Evolutionary conservation across 2,888 invertebrate genomes (phyloP).

Genomic region (Apamea sordens): DNA sequence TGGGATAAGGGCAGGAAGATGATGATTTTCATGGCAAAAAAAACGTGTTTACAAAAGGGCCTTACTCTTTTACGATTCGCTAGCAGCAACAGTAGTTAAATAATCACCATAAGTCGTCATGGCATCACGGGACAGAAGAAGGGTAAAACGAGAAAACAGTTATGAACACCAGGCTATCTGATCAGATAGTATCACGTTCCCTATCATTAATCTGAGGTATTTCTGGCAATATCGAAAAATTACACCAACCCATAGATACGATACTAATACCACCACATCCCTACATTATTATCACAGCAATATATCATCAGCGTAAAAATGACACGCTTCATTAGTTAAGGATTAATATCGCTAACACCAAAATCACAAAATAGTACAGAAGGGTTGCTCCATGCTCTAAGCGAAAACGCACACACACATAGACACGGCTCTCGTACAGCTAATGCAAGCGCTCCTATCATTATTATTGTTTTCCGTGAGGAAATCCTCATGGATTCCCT

Average conservation of each 20-base stretch:
- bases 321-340: constrained; percentile 73
- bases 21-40: not conserved
- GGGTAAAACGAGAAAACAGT: not conserved
- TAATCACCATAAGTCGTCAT: not conserved
- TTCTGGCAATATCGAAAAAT: constrained; percentile 1
- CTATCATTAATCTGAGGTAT: constrained; percentile 10
- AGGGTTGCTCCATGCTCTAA: not conserved
- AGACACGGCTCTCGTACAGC: no score
- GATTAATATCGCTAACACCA: constrained; percentile 71
- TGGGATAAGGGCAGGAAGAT: no score
- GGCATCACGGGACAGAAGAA: not conserved
- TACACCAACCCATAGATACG: constrained; percentile 16
- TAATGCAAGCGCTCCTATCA: not conserved
- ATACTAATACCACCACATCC: constrained; percentile 11
- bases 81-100: not conserved
- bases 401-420: not conserved
- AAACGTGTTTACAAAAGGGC: not conserved
- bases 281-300: constrained; percentile 39
- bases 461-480: no score
- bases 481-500: no score
- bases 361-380: constrained; percentile 15
- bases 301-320: constrained; percentile 64
- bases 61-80: not conserved
- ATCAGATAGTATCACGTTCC: not conserved
- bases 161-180: no score